Evolutionary conservation across 1,140 invertebrate species (phyloP), one percentile per base, ranked within the genome.

Genomic region (Trichonephila inaurata): DNA sequence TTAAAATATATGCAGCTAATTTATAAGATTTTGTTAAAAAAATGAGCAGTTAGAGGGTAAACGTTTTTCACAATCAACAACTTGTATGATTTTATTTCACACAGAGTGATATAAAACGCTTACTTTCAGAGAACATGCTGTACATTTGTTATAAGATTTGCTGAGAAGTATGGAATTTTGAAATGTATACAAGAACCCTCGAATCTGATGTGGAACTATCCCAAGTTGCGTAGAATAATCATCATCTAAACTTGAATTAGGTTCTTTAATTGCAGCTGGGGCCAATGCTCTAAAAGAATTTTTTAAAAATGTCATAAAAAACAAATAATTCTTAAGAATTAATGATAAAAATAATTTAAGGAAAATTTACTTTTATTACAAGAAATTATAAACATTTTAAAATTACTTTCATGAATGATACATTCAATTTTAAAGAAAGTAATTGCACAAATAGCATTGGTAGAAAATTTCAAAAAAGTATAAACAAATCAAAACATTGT

Each of bases 161-260:
- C 97, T 98, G 19, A 98, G 97, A 14, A 98, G 98, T 94, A 98
- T 95, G 21, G 98, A 97, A 81, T 97, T 97, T 93, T 97, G 97
- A 95, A 97, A 98, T 85, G 97, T 97, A 94, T 97, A 97, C 10
- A 99, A 96, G 95, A 98, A 99, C 7, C 99, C 98, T 72, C 99
- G 96, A 91, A 99, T 98, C 40, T 99, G 98, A 96, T 99, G 99
- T 1, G 99, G 99, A 62, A 99, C 96, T 0, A 98, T 96, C 12
- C 99, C 99, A 0, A 99, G 96, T 51, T 97, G 6, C 95, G 95
- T 72, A 96, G 96, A 58, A n/a, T 72, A 44, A 60, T 89, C 86
- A 82, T 6, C 33, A 24, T 88, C 69, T 16, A 1, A 16, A 44
- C 8, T 51, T 19, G 44, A 66, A n/a, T 88, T 93, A 19, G 94